phyloP scores from a whole-genome alignment of 2,113 vertebrate genomes.

The Onychorhynchus coronatus region DNA sequence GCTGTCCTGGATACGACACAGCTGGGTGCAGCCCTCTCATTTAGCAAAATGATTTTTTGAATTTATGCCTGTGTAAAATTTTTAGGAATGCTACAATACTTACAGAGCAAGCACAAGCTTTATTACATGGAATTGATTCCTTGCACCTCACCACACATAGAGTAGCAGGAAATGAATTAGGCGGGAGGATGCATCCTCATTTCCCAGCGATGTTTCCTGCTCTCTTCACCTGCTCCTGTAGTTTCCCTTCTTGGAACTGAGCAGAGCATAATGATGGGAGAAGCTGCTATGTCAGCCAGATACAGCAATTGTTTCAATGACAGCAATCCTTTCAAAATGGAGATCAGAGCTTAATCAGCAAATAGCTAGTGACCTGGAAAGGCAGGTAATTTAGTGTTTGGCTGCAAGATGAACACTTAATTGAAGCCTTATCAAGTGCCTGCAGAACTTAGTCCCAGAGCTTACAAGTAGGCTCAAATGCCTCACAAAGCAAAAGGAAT shows the following conservation, averaged over 20 bases:
- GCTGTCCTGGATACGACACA: neutral
- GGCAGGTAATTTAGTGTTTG: slow-evolving; percentile 10
- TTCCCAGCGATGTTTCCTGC: neutral
- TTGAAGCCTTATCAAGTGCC: slow-evolving; percentile 13
- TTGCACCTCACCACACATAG: neutral
- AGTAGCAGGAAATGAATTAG: neutral
- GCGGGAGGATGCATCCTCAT: neutral
- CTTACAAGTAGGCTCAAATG: neutral
- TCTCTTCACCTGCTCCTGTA: neutral
- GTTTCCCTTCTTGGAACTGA: neutral
- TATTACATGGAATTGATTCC: neutral
- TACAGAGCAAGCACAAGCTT: neutral
- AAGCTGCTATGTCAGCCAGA: neutral
- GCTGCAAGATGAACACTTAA: slow-evolving; percentile 5
- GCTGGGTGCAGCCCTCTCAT: neutral
- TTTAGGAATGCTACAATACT: neutral
- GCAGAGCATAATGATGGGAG: neutral
- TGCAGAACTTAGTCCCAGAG: neutral
- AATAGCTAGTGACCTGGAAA: slow-evolving; percentile 34
- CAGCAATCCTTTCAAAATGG: neutral
- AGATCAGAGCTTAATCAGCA: slow-evolving; percentile 21
- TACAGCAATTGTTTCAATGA: neutral
- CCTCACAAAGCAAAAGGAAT: neutral
- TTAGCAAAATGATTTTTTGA: neutral
- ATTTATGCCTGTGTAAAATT: neutral